Evolutionary conservation across 2,113 vertebrate genomes (phyloP).

Genomic region (Eira barbara): DNA sequence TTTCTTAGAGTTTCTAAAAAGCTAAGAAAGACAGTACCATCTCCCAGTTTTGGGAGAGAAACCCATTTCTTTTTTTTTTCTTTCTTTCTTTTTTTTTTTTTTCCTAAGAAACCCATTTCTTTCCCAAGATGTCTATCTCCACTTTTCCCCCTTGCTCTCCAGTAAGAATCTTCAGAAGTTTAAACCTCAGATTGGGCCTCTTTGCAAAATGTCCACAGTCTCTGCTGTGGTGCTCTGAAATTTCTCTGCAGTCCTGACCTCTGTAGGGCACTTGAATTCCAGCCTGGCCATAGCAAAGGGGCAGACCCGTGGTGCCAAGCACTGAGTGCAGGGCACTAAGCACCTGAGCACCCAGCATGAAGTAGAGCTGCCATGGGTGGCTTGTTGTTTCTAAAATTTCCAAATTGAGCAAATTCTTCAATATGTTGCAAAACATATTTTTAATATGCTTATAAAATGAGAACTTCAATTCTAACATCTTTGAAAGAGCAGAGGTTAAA

Average conservation of each 20-base stretch:
- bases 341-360: not conserved
- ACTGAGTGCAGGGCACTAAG: not conserved
- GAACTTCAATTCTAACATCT: not conserved
- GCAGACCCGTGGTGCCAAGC: not conserved
- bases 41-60: slow-evolving; percentile 84
- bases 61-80: not conserved
- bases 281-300: not conserved
- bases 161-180: slow-evolving; percentile 86
- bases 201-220: slow-evolving; percentile 89
- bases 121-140: slow-evolving; percentile 86
- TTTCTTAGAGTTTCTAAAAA: slow-evolving; percentile 80
- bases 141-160: slow-evolving; percentile 81
- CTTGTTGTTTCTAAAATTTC: not conserved
- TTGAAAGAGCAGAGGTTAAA: not conserved
- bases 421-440: not conserved
- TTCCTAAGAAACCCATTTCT: slow-evolving; percentile 40
- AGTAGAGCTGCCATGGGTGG: not conserved
- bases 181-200: slow-evolving; percentile 96
- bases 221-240: slow-evolving; percentile 90
- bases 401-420: not conserved
- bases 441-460: not conserved
- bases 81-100: too few relatives aligned
- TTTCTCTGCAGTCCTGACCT: slow-evolving; percentile 90
- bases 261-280: slow-evolving; percentile 90
- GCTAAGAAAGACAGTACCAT: slow-evolving; percentile 79